Evolutionary conservation across 2,888 invertebrate genomes (phyloP).

Genomic region (Drosophila ustulata): DNA sequence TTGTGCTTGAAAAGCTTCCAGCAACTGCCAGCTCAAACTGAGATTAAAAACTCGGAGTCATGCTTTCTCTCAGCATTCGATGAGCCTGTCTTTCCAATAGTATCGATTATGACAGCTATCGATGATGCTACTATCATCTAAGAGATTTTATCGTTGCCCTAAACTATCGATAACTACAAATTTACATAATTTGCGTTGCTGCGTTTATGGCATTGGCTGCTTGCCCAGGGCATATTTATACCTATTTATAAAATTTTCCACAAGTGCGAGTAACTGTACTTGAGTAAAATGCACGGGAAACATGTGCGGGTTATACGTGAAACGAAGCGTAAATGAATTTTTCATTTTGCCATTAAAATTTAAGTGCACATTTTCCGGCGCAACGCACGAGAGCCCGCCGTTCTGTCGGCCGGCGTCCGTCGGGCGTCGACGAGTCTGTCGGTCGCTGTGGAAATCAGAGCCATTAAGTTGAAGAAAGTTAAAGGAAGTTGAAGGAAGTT

Average conservation of each 20-base stretch:
- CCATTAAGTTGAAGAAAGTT: constrained; percentile 74
- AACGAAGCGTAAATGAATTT: constrained; percentile 81
- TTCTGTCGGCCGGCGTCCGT: background rate
- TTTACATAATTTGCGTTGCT: background rate
- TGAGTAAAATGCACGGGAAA: constrained; percentile 51
- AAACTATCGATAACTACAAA: background rate
- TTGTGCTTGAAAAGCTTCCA: background rate
- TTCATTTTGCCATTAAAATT: constrained; percentile 80
- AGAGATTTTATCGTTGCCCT: background rate
- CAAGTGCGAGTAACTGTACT: constrained; percentile 36
- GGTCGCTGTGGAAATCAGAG: constrained; percentile 50
- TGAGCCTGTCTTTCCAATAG: background rate
- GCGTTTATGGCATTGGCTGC: constrained; percentile 1
- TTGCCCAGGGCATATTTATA: constrained; percentile 10
- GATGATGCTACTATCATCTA: background rate
- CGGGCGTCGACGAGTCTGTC: background rate
- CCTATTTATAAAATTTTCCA: constrained; percentile 15
- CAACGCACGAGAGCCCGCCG: constrained; percentile 66
- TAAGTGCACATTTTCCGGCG: constrained; percentile 82
- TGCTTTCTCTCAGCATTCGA: background rate
- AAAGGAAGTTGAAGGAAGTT: constrained; percentile 29
- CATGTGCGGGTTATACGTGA: constrained; percentile 73
- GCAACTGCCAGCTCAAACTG: background rate
- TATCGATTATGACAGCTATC: background rate
- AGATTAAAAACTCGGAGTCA: background rate